Conservation (phyloP, 2,113 vertebrate genomes). For the Ceuthmochares aereus region DNA sequence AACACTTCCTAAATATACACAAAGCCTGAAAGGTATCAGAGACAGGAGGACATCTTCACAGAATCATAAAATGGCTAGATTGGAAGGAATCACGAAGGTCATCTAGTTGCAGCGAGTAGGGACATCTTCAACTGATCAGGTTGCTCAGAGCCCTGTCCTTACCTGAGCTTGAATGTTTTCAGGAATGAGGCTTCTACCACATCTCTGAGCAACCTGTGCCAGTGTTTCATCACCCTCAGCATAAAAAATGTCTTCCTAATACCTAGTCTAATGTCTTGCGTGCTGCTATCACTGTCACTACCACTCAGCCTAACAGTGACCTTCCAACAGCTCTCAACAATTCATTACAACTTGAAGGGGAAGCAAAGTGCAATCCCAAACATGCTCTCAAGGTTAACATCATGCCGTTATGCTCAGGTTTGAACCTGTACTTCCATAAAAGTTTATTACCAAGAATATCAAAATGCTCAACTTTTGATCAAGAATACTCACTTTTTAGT, state of each 20-base stretch:
- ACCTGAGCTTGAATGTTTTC: too few species aligned
- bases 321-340: neutral
- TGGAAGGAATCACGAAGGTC: too few species aligned
- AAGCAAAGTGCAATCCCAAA: neutral
- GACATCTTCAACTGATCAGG: too few species aligned
- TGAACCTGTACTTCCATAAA: neutral
- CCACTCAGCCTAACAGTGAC: neutral
- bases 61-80: too few species aligned
- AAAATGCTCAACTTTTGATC: neutral
- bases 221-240: too few species aligned
- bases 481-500: conserved; percentile 91
- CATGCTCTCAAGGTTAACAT: neutral
- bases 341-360: neutral
- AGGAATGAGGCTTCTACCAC: too few species aligned
- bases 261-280: neutral
- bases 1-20: neutral
- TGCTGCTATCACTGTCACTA: neutral
- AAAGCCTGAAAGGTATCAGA: neutral
- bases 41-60: neutral
- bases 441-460: neutral
- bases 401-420: rapidly evolving
- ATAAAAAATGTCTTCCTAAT: too few species aligned
- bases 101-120: too few species aligned
- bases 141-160: too few species aligned
- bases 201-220: too few species aligned